These are phyloP conservation scores for Rostratula benghalensis DNA, from an alignment of 2,113 vertebrate genomes.

Conservation along the genomic window DNA sequence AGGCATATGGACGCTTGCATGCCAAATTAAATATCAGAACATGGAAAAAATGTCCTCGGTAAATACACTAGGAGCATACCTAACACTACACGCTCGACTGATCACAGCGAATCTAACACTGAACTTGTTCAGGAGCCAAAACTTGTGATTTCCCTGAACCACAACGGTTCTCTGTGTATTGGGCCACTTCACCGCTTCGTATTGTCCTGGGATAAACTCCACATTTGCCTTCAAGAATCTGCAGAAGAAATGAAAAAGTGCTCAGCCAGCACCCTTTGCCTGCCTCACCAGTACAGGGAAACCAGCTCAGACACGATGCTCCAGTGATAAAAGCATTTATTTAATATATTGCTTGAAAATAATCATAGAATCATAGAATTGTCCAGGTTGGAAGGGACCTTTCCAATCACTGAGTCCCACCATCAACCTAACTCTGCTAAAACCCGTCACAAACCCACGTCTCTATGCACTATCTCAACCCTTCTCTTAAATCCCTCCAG, in stretches of 20 bases:
- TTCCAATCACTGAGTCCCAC: too few relatives aligned
- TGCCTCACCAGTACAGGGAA: neutral
- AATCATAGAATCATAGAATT: neutral
- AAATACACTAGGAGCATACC: neutral
- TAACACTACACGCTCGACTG: neutral
- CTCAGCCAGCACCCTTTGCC: neutral
- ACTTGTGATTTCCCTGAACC: neutral
- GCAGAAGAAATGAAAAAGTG: neutral
- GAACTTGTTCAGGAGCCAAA: neutral
- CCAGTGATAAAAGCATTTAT: neutral
- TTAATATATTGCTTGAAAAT: neutral
- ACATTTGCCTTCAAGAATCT: neutral
- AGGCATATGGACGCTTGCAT: neutral
- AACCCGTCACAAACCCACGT: too few relatives aligned
- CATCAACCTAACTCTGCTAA: too few relatives aligned
- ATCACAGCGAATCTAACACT: neutral
- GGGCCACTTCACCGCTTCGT: neutral
- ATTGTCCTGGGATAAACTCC: neutral
- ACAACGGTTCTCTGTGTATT: neutral
- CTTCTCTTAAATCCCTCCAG: too few relatives aligned
- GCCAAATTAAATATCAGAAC: constrained; percentile 29
- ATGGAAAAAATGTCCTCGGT: neutral
- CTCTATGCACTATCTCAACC: too few relatives aligned
- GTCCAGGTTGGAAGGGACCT: too few relatives aligned
- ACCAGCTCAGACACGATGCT: neutral